These are phyloP conservation scores for Anastrepha ludens DNA, from an alignment of 1,140 invertebrate genomes.

Conservation along the genomic window DNA sequence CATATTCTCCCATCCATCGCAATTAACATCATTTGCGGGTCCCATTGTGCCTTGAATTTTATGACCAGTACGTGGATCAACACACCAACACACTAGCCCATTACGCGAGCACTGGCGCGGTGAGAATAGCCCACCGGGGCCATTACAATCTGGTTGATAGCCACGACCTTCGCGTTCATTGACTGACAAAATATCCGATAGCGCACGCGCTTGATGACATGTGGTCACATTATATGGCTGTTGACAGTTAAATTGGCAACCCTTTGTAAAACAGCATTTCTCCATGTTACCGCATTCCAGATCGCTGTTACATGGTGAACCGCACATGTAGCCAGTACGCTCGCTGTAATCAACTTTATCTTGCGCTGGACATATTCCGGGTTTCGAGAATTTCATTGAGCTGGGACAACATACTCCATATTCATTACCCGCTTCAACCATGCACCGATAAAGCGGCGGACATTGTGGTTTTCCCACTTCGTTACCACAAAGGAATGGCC, in stretches of 20 bases:
- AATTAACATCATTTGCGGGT: slow-evolving; percentile 82
- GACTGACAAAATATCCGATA: slow-evolving; percentile 84
- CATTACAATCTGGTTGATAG: slow-evolving; percentile 87
- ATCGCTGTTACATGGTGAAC: slow-evolving; percentile 82
- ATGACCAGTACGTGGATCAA: slow-evolving; percentile 81
- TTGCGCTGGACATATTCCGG: slow-evolving; percentile 82
- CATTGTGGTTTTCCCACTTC: slow-evolving; percentile 87
- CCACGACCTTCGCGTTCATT: slow-evolving; percentile 86
- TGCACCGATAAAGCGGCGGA: slow-evolving; percentile 86
- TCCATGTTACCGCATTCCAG: slow-evolving; percentile 86
- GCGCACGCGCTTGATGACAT: slow-evolving; percentile 84
- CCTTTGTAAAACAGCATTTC: slow-evolving; percentile 85
- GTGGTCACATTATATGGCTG: slow-evolving; percentile 82
- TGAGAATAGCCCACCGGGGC: slow-evolving; percentile 81
- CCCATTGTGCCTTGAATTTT: slow-evolving; percentile 87
- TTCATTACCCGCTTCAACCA: slow-evolving; percentile 85
- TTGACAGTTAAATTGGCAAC: slow-evolving; percentile 81
- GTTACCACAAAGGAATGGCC: slow-evolving; percentile 88
- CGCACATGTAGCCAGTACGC: slow-evolving; percentile 76
- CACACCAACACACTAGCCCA: slow-evolving; percentile 91
- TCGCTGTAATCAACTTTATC: slow-evolving; percentile 71
- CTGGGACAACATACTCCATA: slow-evolving; percentile 92
- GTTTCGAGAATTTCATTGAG: slow-evolving; percentile 82
- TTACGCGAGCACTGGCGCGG: slow-evolving; percentile 87
- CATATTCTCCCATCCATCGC: slow-evolving; percentile 75